Conservation (phyloP, 2,797 vertebrate species). For the Sebastes taczanowskii region DNA sequence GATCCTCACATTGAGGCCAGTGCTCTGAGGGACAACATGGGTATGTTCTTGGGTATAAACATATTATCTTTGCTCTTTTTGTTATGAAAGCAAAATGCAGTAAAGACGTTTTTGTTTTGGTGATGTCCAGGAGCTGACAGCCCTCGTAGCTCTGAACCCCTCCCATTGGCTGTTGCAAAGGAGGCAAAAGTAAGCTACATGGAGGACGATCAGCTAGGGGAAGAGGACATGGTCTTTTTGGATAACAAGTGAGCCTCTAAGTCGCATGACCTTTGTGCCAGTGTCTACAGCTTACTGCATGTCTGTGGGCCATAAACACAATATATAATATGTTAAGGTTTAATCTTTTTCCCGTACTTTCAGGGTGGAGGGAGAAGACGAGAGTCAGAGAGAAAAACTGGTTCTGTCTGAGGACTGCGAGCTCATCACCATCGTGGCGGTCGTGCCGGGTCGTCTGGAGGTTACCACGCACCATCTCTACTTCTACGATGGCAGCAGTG, state of each 20-base stretch:
- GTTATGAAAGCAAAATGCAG: not conserved
- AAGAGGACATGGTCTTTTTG: conserved; percentile 89
- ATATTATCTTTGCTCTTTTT: not conserved
- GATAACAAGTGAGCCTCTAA: conserved; percentile 86
- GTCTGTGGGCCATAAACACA: not conserved
- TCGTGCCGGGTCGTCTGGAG: conserved; percentile 91
- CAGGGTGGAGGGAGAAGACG: conserved; percentile 89
- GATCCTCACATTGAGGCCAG: conserved; percentile 92
- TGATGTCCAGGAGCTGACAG: conserved; percentile 84
- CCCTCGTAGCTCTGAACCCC: conserved; percentile 83
- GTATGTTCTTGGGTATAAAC: conserved; percentile 69
- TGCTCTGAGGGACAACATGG: conserved; percentile 93
- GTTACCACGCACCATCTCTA: conserved; percentile 96
- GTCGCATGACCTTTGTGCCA: not conserved
- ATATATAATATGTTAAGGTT: not conserved
- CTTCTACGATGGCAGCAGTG: conserved; percentile 92
- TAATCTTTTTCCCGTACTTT: not conserved
- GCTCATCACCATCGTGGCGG: conserved; percentile 93
- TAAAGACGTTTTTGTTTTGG: not conserved
- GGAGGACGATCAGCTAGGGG: conserved; percentile 92
- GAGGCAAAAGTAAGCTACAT: conserved; percentile 95
- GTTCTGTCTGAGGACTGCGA: conserved; percentile 96
- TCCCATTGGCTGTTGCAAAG: conserved; percentile 92
- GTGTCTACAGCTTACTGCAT: not conserved
- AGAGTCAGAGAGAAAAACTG: conserved; percentile 93